Evolutionary conservation across 2,797 vertebrate genomes (phyloP).

Genomic region (Sebastes diaconus): DNA sequence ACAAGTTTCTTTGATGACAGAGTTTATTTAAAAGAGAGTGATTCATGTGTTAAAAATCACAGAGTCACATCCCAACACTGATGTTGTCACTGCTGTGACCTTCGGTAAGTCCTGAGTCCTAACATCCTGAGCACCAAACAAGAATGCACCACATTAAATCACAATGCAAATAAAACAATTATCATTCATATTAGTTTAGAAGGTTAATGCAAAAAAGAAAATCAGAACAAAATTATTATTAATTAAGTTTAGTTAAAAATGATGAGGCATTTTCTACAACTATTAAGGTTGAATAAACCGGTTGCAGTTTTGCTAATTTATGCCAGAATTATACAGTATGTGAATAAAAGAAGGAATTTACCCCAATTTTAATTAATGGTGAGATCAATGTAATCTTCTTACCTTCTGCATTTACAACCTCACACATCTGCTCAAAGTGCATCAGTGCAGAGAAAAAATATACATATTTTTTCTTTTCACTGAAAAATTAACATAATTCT

Average conservation of each 20-base stretch:
- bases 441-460: not conserved
- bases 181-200: not conserved
- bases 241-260: not conserved
- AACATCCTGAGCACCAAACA: not conserved
- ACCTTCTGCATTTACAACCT: not conserved
- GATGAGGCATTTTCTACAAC: not conserved
- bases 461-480: not conserved
- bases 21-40: not conserved
- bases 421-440: not conserved
- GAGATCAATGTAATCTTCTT: no score
- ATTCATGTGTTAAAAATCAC: slow-evolving; percentile 19
- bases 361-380: not conserved
- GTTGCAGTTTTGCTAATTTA: not conserved
- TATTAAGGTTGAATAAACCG: not conserved
- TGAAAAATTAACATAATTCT: not conserved
- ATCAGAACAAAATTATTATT: not conserved
- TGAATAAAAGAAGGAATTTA: slow-evolving; percentile 2
- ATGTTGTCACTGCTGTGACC: slow-evolving; percentile 25
- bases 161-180: not conserved
- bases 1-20: not conserved
- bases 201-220: not conserved
- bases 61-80: slow-evolving; percentile 16
- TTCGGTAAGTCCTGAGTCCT: not conserved
- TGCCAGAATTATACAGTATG: not conserved
- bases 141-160: not conserved